These are phyloP conservation scores for Helobdella robusta DNA, from an alignment of 2,888 invertebrate genomes.

Conservation along the genomic window DNA sequence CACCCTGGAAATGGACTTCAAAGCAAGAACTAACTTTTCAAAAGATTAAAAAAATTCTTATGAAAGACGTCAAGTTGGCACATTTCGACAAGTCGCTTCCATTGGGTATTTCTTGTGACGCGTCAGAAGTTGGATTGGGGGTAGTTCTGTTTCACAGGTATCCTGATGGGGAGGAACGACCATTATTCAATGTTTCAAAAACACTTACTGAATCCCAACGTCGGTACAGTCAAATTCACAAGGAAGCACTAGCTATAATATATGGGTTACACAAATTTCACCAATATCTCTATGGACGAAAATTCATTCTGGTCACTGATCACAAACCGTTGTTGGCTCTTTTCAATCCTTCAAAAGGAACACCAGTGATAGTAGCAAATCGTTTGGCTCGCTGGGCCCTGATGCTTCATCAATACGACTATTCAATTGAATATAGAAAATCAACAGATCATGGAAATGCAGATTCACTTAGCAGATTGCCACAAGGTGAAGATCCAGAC, in stretches of 20 bases:
- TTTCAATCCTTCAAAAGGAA: slow-evolving; percentile 12
- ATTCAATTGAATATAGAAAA: slow-evolving; percentile 25
- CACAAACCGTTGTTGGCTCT: slow-evolving; percentile 23
- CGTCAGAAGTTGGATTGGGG: slow-evolving; percentile 31
- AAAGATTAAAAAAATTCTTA: background rate
- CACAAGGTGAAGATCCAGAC: background rate
- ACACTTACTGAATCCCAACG: slow-evolving; percentile 23
- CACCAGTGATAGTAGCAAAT: slow-evolving; percentile 19
- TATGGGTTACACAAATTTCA: slow-evolving; percentile 30
- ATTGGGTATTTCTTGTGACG: slow-evolving; percentile 31
- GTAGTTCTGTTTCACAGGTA: slow-evolving; percentile 30
- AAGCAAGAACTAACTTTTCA: slow-evolving; percentile 19
- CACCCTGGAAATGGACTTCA: slow-evolving; percentile 22
- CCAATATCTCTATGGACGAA: slow-evolving; percentile 27
- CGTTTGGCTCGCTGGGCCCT: slow-evolving; percentile 29
- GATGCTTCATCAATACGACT: slow-evolving; percentile 28
- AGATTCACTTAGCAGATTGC: slow-evolving; percentile 31
- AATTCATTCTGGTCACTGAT: slow-evolving; percentile 25
- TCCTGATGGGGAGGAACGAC: slow-evolving; percentile 28
- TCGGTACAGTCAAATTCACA: slow-evolving; percentile 29
- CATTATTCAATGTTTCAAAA: slow-evolving; percentile 28
- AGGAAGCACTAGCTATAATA: slow-evolving; percentile 30
- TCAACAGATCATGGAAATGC: slow-evolving; percentile 31
- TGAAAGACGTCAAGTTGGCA: slow-evolving; percentile 22
- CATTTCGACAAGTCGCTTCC: slow-evolving; percentile 28